Evolutionary conservation across 2,113 vertebrate species (phyloP), one percentile per base, ranked within the genome.

Genomic region (Tor tambroides): DNA sequence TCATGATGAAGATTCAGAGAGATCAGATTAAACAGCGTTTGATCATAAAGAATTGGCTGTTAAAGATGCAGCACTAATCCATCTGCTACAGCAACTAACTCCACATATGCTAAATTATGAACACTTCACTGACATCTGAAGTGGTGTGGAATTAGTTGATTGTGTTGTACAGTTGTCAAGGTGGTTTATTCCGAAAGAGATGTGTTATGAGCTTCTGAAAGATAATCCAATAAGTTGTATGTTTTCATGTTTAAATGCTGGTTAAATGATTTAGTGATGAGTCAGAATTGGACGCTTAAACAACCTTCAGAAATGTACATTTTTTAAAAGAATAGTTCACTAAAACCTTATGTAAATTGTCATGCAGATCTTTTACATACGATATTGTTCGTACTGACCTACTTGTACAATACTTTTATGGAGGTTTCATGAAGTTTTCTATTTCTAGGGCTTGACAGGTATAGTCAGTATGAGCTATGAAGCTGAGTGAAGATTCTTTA

Each of bases 31-130:
- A 90, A 88, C 80, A 71, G 74, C 21, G 65, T 84, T 63, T 79
- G 87, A 88, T 90, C 89, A 84, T 90, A 84, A 86, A 69, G 72
- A 74, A 87, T 56, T 32, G 32, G 38, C 69, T 85, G 84, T 85
- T 87, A 81, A 87, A 83, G 86, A 86, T 84, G 86, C 76, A 84
- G 32, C 87, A 30, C 80, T 69, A 84, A 88, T 88, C 89, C 85
- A 38, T 81, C 49, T 83, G 83, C 72, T 84, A 71, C 49, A 72
- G 49, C 85, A 59, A 76, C 84, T 85, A 65, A 83, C 72, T 71
- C 56, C 74, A 71, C 74, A 76, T 11, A 85, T 38, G 80, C 76
- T 80, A 61, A 87, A 89, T 89, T 81, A 85, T 32, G 12, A 80
- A 85, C 82, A 75, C 59, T 30, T 23, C n/a, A 14, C 3, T 87